A percentile compares a stretch with the other conserved stretches of the same genome.
phyloP scores from a whole-genome alignment of 2,797 vertebrate species.

The Protonibea diacanthus region DNA sequence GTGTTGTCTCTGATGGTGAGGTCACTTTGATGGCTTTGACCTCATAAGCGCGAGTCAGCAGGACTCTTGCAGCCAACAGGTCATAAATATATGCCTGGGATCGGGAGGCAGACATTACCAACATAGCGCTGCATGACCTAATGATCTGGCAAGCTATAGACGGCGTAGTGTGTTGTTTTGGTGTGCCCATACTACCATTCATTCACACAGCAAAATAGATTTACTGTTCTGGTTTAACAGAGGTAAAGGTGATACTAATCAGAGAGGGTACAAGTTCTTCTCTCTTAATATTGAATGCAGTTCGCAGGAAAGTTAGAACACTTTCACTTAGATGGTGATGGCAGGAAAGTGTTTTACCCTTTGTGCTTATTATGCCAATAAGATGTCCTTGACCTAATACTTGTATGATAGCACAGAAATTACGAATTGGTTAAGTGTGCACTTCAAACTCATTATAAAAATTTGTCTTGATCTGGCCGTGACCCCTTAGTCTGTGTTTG shows the following conservation, averaged over 20 bases:
- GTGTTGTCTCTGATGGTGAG: constrained; percentile 80
- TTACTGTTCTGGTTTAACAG: constrained; percentile 42
- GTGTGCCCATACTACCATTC: constrained; percentile 74
- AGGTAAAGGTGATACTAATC: constrained; percentile 31
- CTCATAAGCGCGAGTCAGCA: constrained; percentile 81
- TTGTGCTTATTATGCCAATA: constrained; percentile 28
- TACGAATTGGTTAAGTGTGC: constrained; percentile 64
- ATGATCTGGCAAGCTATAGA: constrained; percentile 77
- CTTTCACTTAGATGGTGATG: not conserved
- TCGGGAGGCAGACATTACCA: constrained; percentile 85
- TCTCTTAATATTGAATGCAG: not conserved
- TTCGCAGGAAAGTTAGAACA: not conserved
- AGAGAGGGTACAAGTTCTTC: not conserved
- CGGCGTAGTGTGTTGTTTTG: constrained; percentile 67
- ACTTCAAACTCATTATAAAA: constrained; percentile 68
- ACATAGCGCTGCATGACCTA: constrained; percentile 80
- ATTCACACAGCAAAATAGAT: constrained; percentile 66
- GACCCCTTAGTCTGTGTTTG: constrained; percentile 60
- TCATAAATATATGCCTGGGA: constrained; percentile 84
- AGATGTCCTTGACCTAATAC: constrained; percentile 63
- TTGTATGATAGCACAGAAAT: constrained; percentile 49
- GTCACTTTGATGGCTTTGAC: constrained; percentile 85
- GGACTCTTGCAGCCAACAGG: constrained; percentile 78
- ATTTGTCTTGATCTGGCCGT: constrained; percentile 63
- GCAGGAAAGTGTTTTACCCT: constrained; percentile 20